These are phyloP conservation scores for Yponomeuta plumbellus DNA, from an alignment of 2,888 invertebrate species.

Conservation along the genomic window DNA sequence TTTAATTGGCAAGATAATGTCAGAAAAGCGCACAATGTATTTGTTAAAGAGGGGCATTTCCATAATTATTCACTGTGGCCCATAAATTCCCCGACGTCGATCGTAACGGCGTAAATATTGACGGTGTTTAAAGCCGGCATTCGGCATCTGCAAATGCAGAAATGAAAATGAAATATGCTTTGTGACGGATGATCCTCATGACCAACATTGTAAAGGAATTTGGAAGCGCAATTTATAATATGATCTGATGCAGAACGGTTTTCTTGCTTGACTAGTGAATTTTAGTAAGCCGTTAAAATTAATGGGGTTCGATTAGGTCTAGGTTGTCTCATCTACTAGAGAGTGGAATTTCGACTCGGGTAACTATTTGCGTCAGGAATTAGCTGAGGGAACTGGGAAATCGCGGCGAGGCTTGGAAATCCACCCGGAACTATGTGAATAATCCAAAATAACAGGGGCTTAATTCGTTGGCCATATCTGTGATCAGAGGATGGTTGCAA, in stretches of 20 bases:
- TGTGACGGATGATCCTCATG: neutral
- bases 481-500: too few relatives aligned
- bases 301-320: neutral
- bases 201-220: neutral
- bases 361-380: neutral
- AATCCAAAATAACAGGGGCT: neutral
- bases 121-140: neutral
- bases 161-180: conserved; percentile 10
- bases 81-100: neutral
- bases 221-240: neutral
- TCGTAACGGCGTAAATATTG: conserved; percentile 10
- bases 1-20: too few relatives aligned
- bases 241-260: neutral
- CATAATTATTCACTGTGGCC: neutral
- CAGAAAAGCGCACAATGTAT: too few relatives aligned
- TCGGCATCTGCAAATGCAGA: neutral
- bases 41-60: too few relatives aligned
- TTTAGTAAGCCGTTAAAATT: neutral
- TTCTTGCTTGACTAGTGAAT: neutral
- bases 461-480: neutral
- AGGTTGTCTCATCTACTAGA: too few relatives aligned
- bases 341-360: too few relatives aligned
- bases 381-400: neutral
- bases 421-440: neutral
- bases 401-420: neutral